Conservation (phyloP, 2,113 vertebrate species). For the Scomber scombrus region DNA sequence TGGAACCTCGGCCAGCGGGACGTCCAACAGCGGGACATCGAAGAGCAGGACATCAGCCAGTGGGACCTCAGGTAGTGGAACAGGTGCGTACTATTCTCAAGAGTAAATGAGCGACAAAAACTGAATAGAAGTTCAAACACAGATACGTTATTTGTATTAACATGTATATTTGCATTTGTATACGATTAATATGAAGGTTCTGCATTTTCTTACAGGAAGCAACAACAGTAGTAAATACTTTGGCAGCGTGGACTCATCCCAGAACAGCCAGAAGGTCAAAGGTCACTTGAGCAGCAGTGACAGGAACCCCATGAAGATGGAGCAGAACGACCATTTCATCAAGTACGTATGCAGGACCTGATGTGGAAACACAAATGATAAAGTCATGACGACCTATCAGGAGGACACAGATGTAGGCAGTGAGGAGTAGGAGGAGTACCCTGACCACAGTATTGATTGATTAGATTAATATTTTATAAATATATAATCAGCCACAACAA, state of each 20-base stretch:
- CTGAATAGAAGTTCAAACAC: no score
- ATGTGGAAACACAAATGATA: slow-evolving; percentile 89
- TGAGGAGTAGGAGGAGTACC: slow-evolving; percentile 18
- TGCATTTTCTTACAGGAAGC: slow-evolving; percentile 77
- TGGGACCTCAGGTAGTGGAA: slow-evolving; percentile 84
- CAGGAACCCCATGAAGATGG: slow-evolving; percentile 58
- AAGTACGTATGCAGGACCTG: slow-evolving; percentile 89
- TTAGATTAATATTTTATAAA: slow-evolving; percentile 2
- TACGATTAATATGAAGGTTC: background rate
- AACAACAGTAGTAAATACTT: slow-evolving; percentile 95
- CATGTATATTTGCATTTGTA: no score
- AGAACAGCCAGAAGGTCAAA: slow-evolving; percentile 88
- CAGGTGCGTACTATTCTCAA: slow-evolving; percentile 79
- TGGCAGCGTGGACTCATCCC: slow-evolving; percentile 93
- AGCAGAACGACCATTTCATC: slow-evolving; percentile 80
- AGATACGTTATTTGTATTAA: no score
- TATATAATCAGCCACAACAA: background rate
- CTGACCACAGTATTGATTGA: background rate
- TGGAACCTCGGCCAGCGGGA: slow-evolving; percentile 76
- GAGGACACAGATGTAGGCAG: slow-evolving; percentile 79
- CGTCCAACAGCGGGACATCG: slow-evolving; percentile 72
- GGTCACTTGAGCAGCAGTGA: slow-evolving; percentile 52
- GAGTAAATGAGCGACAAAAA: background rate
- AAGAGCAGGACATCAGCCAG: slow-evolving; percentile 73
- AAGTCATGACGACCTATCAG: slow-evolving; percentile 94